Conservation (phyloP, 2,888 invertebrate genomes). For the Lasioglossum zephyrum region DNA sequence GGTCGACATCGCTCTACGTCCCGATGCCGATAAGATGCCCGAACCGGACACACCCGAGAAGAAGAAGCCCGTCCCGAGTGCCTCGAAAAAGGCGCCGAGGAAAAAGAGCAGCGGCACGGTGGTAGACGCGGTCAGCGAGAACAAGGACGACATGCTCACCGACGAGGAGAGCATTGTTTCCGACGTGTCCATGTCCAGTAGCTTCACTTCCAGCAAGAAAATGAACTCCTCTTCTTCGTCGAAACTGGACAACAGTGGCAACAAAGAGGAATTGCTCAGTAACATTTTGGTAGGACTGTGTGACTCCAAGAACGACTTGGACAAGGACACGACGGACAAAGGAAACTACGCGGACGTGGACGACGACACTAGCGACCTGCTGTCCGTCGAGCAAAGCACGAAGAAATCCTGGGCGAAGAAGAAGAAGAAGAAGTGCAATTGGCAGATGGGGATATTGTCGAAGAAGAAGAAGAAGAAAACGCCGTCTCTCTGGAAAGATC, state of each 20-base stretch:
- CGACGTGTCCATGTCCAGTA: conserved; percentile 76
- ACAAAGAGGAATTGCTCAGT: conserved; percentile 72
- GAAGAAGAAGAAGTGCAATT: conserved; percentile 78
- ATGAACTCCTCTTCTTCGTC: not conserved
- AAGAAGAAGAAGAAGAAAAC: conserved; percentile 73
- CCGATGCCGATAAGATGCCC: conserved; percentile 70
- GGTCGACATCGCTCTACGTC: conserved; percentile 78
- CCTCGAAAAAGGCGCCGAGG: conserved; percentile 21
- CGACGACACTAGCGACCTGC: conserved; percentile 52
- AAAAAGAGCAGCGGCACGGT: conserved; percentile 26
- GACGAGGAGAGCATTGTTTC: conserved; percentile 77
- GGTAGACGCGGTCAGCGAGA: conserved; percentile 17
- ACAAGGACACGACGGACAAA: conserved; percentile 54
- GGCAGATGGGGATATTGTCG: conserved; percentile 77
- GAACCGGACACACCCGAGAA: conserved; percentile 40
- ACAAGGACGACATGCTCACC: conserved; percentile 65
- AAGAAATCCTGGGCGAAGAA: conserved; percentile 55
- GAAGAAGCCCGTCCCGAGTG: not conserved
- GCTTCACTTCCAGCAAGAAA: conserved; percentile 51
- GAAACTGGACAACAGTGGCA: conserved; percentile 16
- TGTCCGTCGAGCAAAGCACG: conserved; percentile 1
- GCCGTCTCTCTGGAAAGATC: conserved; percentile 2
- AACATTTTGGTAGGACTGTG: conserved; percentile 69
- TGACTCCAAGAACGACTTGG: conserved; percentile 29
- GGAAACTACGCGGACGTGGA: conserved; percentile 67